Percentiles rank a stretch among this genome's conserved stretches.
Evolutionary conservation across 2,888 invertebrate species (phyloP).

Genomic region (Thymelicus lineola): DNA sequence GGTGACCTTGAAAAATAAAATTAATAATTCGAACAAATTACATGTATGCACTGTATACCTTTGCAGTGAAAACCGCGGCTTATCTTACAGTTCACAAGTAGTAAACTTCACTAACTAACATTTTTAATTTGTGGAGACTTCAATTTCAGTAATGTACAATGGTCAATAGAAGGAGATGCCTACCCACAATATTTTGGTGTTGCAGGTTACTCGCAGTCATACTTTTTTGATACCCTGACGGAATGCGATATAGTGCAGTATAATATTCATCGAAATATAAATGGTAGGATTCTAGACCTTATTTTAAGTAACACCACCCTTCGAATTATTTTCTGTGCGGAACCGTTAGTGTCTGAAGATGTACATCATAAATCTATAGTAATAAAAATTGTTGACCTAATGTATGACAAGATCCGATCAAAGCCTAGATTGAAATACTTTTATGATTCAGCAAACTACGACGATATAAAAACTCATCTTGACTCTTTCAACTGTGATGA

Average conservation of each 20-base stretch:
- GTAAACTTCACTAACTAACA: neutral
- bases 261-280: neutral
- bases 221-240: neutral
- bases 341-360: neutral
- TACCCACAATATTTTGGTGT: neutral
- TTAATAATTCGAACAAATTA: neutral
- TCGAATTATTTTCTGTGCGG: neutral
- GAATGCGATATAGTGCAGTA: conserved; percentile 4
- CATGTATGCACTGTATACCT: conserved; percentile 3
- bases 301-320: neutral
- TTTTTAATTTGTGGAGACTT: conserved; percentile 3
- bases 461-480: neutral
- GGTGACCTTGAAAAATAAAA: neutral
- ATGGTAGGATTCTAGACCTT: conserved; percentile 1
- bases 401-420: neutral
- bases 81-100: conserved; percentile 1
- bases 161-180: neutral
- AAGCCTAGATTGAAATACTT: neutral
- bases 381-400: neutral
- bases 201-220: neutral
- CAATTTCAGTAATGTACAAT: neutral
- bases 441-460: neutral
- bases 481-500: neutral
- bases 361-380: conserved; percentile 7
- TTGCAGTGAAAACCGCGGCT: neutral